Evolutionary conservation across 2,888 invertebrate species (phyloP), one percentile per base, ranked within the genome.

Genomic region (Disparrhopalites patrizii): DNA sequence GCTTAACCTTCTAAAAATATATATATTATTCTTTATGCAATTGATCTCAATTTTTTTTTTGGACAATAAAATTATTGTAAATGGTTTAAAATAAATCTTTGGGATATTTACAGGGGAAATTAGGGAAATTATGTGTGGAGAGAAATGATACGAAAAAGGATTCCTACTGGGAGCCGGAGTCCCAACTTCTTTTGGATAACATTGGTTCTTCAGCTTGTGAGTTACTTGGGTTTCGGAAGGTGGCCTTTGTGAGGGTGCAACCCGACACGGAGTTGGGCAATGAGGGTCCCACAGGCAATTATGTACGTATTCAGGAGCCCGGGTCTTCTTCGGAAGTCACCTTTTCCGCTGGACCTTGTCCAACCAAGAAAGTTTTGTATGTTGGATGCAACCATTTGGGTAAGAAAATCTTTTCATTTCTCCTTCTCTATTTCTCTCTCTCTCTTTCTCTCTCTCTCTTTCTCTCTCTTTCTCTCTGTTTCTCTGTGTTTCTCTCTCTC

Each of bases 271-370:
- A 84, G 77, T 67, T 69, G 1, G 33, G 67, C 18, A 57, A 55
- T 30, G 72, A 70, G 27, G 67, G 43, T 27, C 55, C 58, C 33
- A 78, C 79, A 31, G 81, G 84, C 40, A 83, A 87, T 68, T 93
- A 92, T 77, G 91, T 92, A 0, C 86, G 88, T 77, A 89, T 92
- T 77, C 86, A 90, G 69, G 89, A 92, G 78, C 91, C 91, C 10
- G 74, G 73, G 0, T 84, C 85, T 67, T 90, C 90, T 0, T 79
- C 87, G 0, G 90, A 91, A 80, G 90, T 92, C 66, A 88, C 87
- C 33, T 93, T 93, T 76, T 83, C 89, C 15, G 85, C 89, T 74
- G 87, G 87, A 13, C 83, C 86, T 52, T 93, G 93, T 76, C 85
- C 86, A 0, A 84, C 85, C 52, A 86, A 85, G 72, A 86, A 88